phyloP scores from a whole-genome alignment of 1,140 invertebrate genomes.

The Drosophila biarmipes region DNA sequence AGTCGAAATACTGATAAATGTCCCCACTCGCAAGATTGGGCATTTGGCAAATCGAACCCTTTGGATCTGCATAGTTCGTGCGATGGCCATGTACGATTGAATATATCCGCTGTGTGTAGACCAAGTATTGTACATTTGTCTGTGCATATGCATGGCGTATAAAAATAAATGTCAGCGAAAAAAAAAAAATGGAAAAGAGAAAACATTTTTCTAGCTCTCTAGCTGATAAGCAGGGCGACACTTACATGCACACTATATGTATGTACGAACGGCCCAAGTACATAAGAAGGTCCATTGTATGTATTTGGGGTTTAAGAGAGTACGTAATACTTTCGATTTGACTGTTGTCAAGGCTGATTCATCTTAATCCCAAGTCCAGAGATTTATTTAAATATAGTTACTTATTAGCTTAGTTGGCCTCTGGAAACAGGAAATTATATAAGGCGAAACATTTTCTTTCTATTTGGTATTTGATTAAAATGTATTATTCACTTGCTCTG shows the following conservation, averaged over 20 bases:
- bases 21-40: constrained; percentile 4
- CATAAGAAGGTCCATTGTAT: constrained; percentile 22
- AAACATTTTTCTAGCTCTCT: constrained; percentile 77
- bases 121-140: constrained; percentile 31
- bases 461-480: no score
- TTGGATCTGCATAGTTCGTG: constrained; percentile 17
- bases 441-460: no score
- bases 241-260: constrained; percentile 35
- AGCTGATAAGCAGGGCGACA: constrained; percentile 67
- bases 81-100: constrained; percentile 10
- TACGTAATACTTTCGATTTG: constrained; percentile 40
- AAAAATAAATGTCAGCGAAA: constrained; percentile 72
- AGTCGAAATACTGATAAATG: constrained; percentile 1
- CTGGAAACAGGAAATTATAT: no score
- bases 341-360: constrained; percentile 30
- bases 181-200: constrained; percentile 66
- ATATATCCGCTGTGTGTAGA: constrained; percentile 17
- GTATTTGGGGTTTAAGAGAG: constrained; percentile 22
- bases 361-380: constrained; percentile 6
- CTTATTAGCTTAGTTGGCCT: no score
- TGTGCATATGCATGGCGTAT: constrained; percentile 56
- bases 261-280: constrained; percentile 9
- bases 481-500: background rate
- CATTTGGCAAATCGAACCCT: constrained; percentile 19
- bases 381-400: background rate